Base-by-base conservation (phyloP, 2,113 vertebrate genomes). In the Silurus glanis region DNA sequence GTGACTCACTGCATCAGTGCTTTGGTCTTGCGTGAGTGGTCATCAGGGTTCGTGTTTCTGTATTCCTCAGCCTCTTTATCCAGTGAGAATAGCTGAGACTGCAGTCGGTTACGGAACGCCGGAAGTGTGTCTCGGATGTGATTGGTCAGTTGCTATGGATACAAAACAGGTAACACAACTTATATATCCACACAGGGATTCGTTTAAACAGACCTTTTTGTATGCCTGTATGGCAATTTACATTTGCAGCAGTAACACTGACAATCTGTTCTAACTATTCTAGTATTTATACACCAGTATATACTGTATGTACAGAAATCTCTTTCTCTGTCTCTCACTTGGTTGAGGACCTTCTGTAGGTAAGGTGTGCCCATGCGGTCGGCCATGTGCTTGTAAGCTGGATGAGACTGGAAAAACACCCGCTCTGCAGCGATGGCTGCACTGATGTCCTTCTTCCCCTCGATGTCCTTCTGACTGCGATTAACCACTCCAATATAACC, bases 51-150 rank as follows among this genome's bases (percentile, higher is more conserved):
- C 90, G 95, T 95, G 86, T 95, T 95, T 88, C 91, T 96, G 91
- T 94, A 97, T 75, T 94, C 94, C 61, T 97, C 96, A 9, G 96
- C 97, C 91, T 98, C 96, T 85, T 97, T 96, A 88, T 96, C 96
- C 89, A 98, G 92, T 23, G 95, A 94, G 83, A 96, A 93, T 87
- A 97, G 88, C 82, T 97, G 95, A 47, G 90, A 92, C 92, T 97
- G 97, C 3, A 98, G 94, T 83, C 95, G 96, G 93, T 93, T 95
- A 82, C 96, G 93, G 92, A 97, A 96, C 82, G 93, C 95, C 67
- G 97, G 97, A 83, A 98, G 90, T 0, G 95, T 96, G 53, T 97
- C 97, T 76, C 96, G 95, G 90, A 98, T 98, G 91, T 99, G 97
- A 92, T 97, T 97, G 91, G 96, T 98, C 90, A 98, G 95, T 97